phyloP scores from a whole-genome alignment of 2,888 invertebrate species.

The Agonopterix heracliana region DNA sequence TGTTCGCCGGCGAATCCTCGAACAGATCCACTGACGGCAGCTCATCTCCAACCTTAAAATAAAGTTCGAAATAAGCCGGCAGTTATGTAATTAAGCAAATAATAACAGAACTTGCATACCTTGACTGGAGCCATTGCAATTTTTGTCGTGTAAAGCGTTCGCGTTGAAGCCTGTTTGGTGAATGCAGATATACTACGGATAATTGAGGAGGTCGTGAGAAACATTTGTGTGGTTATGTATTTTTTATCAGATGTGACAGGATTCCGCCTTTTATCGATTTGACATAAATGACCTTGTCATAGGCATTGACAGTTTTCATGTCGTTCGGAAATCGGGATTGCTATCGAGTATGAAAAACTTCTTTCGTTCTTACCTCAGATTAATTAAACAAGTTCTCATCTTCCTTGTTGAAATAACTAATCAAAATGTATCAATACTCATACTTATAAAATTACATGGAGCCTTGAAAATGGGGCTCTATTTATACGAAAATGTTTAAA shows the following conservation, averaged over 20 bases:
- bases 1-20: conserved; percentile 90
- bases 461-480: too few species aligned
- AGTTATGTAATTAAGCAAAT: conserved; percentile 42
- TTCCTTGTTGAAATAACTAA: too few species aligned
- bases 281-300: too few species aligned
- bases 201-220: conserved; percentile 54
- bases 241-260: conserved; percentile 25
- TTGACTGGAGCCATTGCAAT: conserved; percentile 64
- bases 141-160: conserved; percentile 53
- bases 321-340: too few species aligned
- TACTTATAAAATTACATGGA: too few species aligned
- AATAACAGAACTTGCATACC: conserved; percentile 32
- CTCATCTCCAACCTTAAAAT: conserved; percentile 86
- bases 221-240: conserved; percentile 53
- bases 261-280: conserved; percentile 4
- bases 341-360: too few species aligned
- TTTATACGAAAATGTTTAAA: too few species aligned
- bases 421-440: too few species aligned
- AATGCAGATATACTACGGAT: conserved; percentile 56
- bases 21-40: conserved; percentile 87
- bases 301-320: too few species aligned
- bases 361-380: too few species aligned
- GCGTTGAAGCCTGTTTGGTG: conserved; percentile 46
- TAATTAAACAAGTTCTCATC: too few species aligned
- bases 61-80: conserved; percentile 23